Evolutionary conservation across 2,888 invertebrate species (phyloP).

Genomic region (Tipula helvola): DNA sequence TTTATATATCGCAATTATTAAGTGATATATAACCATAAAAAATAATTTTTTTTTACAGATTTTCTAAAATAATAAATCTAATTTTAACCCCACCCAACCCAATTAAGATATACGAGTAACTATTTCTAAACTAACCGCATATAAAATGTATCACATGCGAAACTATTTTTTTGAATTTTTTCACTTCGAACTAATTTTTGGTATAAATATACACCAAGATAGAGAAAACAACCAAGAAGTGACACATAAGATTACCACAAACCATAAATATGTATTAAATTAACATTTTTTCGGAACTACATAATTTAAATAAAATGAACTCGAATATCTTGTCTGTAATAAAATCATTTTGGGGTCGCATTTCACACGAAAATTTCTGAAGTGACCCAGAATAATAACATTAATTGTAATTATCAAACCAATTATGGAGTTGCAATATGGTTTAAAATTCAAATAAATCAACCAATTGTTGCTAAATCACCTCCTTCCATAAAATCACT

Average conservation of each 20-base stretch:
- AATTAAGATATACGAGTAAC: no score
- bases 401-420: no score
- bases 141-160: no score
- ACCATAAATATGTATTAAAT: neutral
- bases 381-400: neutral
- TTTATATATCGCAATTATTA: no score
- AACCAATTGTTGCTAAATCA: neutral
- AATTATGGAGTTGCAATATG: neutral
- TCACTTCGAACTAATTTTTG: no score
- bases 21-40: no score
- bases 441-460: neutral
- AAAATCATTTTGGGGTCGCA: neutral
- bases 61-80: neutral
- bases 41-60: no score
- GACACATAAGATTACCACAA: neutral
- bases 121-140: no score
- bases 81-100: no score
- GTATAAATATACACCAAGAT: no score
- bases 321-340: neutral
- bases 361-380: neutral
- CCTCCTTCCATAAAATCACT: neutral
- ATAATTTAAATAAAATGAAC: neutral
- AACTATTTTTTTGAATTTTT: no score
- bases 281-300: neutral
- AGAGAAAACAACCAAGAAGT: neutral